phyloP scores from a whole-genome alignment of 2,113 vertebrate genomes.

The Hydropotes inermis region DNA sequence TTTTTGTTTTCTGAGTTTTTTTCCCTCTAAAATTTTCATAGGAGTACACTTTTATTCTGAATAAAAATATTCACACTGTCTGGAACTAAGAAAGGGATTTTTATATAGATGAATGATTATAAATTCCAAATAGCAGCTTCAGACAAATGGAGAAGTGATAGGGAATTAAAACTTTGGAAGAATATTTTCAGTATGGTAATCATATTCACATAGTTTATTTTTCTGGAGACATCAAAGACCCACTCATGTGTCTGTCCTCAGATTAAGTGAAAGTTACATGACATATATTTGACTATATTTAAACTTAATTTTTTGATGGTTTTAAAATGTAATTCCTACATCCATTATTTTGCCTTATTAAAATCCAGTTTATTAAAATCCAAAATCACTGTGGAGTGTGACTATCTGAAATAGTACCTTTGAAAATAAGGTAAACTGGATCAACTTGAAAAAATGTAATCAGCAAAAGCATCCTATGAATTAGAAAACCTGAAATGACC shows the following conservation, averaged over 20 bases:
- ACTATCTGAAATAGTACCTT: background rate
- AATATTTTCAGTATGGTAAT: conserved; percentile 76
- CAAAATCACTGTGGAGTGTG: too few species aligned
- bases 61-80: conserved; percentile 69
- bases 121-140: conserved; percentile 76
- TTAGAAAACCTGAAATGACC: background rate
- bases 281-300: conserved; percentile 39
- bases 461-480: background rate
- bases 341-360: background rate
- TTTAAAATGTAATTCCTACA: background rate
- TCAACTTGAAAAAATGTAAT: background rate
- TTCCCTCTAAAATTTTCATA: conserved; percentile 45
- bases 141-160: conserved; percentile 74
- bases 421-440: background rate
- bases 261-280: conserved; percentile 49
- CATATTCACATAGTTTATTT: conserved; percentile 70
- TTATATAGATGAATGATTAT: conserved; percentile 80
- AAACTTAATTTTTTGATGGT: background rate
- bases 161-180: conserved; percentile 65
- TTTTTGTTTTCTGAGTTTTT: background rate
- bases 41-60: conserved; percentile 71
- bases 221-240: conserved; percentile 47
- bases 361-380: background rate
- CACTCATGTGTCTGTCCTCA: conserved; percentile 4
- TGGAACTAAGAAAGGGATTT: conserved; percentile 72